A percentile compares a stretch with the other conserved stretches of the same genome.
Evolutionary conservation across 2,797 vertebrate species (phyloP).

Genomic region (Gephyroberyx darwinii): DNA sequence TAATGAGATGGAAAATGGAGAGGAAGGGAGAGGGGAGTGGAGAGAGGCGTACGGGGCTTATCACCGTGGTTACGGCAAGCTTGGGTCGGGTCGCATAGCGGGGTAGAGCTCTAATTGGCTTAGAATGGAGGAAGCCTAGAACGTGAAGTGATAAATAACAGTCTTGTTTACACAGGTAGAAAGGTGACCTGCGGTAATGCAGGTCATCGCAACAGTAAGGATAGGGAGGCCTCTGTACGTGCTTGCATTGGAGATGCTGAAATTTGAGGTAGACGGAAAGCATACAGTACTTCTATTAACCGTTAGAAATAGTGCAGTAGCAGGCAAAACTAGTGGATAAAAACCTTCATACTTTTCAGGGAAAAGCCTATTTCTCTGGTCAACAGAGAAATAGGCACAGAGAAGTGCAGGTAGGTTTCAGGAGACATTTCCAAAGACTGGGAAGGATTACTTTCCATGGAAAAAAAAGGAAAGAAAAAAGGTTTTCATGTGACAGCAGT

Average conservation of each 20-base stretch:
- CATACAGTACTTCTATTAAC: background rate
- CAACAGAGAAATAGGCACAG: too few species aligned
- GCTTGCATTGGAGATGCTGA: conserved; percentile 22
- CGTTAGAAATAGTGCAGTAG: background rate
- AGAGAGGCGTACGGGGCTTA: conserved; percentile 38
- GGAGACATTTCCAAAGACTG: too few species aligned
- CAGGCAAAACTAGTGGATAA: background rate
- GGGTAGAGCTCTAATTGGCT: conserved; percentile 71
- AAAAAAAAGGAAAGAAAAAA: background rate
- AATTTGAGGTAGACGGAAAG: conserved; percentile 27
- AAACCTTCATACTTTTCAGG: background rate
- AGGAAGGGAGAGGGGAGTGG: conserved; percentile 77
- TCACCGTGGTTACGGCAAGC: conserved; percentile 49
- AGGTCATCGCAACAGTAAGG: conserved; percentile 55
- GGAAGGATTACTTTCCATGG: too few species aligned
- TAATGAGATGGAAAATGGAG: conserved; percentile 88
- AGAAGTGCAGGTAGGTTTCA: too few species aligned
- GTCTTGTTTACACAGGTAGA: conserved; percentile 73
- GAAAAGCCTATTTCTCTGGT: background rate
- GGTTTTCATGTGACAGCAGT: background rate
- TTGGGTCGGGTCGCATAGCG: conserved; percentile 47
- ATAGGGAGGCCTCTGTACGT: conserved; percentile 26
- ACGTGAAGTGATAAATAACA: conserved; percentile 69
- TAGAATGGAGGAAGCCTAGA: conserved; percentile 49
- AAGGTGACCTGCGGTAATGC: conserved; percentile 55